Evolutionary conservation across 2,888 invertebrate genomes (phyloP), one percentile per base, ranked within the genome.

Genomic region (Geotrupes spiniger): DNA sequence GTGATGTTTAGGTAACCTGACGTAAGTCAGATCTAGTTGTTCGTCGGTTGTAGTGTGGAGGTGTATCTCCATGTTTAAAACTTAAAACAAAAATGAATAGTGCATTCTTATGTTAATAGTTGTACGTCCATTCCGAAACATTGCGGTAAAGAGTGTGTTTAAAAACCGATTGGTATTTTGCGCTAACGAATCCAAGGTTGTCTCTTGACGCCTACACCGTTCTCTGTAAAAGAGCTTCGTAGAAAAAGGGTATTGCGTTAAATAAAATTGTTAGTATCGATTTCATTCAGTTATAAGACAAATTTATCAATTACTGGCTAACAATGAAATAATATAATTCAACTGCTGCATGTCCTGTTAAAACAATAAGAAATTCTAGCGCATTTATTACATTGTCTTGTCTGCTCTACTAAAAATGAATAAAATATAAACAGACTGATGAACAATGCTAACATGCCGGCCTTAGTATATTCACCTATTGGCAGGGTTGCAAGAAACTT

Each of bases 101-200:
- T 46, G 49, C 43, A 50, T 50, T 53, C 53, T 50, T 49, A 53
- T 50, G 50, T 50, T 53, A 53, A 49, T 53, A 37, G 27, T 37
- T 47, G 47, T 43, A 50, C 43, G 31, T 49, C 37, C 43, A 49
- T 37, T 48, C 42, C 38, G n/a, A 28, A 38, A 43, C 43, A 48
- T 42, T 43, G 47, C 37, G 42, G 42, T 29, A 48, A 48, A 42
- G 47, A 31, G 31, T 46, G 38, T 45, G 39, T 46, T 39, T 46
- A 46, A 51, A 53, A 51, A 50, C 41, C 53, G 53, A 57, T 57
- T 42, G 54, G 45, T 42, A 47, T 51, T 21, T 54, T 48, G 47
- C 53, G 52, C 49, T 56, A 56, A 56, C 56, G 48, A 56, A 58
- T 50, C 44, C 54, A 56, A 56, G 56, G 57, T 52, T 54, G 51